Evolutionary conservation across 1,140 invertebrate species (phyloP), one percentile per base, ranked within the genome.

Genomic region (Drosophila mojavensis): DNA sequence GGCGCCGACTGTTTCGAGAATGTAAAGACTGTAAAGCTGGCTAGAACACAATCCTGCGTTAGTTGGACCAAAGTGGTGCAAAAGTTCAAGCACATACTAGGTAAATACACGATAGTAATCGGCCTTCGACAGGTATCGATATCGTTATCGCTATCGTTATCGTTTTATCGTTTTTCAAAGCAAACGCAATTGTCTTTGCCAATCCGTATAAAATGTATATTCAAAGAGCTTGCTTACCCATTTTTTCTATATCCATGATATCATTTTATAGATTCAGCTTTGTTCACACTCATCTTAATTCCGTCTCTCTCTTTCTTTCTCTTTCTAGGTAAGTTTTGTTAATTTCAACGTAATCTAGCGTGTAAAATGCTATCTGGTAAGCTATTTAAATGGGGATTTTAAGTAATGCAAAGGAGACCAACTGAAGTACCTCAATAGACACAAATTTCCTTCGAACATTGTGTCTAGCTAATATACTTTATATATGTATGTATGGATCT

Each of bases 61-160:
- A 92, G 89, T 86, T 92, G 90, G 89, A 90, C 84, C 60, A 92
- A 91, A 81, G 77, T 92, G 56, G 76, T 92, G 72, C 83, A 88
- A 75, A 92, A 92, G 67, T 91, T 92, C 58, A 91, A 89, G 67
- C 81, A 91, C 50, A 90, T 92, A 7, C 56, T 92, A 90, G 85
- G 91, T 92, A 92, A 92, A 47, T 47, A 17, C n/a, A 7, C 5
- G 5, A 7, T 11, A 47, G 3, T 15, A 17, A 45, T 45, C 43
- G 43, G 6, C 33, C 6, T 36, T 61, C 28, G 30, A 3, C 5
- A 6, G 10, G 10, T 39, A 61, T 60, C 50, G 51, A 10, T 45
- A 5, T 0, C 0, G 3, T 41, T 9, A 41, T 41, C 28, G 28
- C 0, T 36, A 36, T 9, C 6, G 6, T n/a, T 39, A 55, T 59